These are phyloP conservation scores for Eulemur mongoz DNA, from an alignment of 2,797 vertebrate genomes.

Conservation along the genomic window DNA sequence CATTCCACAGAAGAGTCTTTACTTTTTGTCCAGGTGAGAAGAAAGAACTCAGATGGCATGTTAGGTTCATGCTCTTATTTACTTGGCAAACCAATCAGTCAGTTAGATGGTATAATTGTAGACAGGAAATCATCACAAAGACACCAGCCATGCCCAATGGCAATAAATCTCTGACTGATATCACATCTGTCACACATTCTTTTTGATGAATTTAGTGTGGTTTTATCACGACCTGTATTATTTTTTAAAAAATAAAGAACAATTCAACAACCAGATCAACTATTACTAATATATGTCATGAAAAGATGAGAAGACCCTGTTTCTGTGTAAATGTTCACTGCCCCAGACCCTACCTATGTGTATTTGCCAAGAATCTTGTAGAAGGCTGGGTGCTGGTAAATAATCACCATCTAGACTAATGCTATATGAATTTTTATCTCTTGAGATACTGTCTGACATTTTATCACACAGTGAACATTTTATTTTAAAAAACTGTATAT, in stretches of 20 bases:
- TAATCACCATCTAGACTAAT: neutral
- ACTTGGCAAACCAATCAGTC: neutral
- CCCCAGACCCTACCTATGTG: neutral
- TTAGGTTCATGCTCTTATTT: neutral
- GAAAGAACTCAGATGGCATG: neutral
- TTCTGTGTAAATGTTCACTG: neutral
- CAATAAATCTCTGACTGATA: neutral
- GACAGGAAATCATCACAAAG: neutral
- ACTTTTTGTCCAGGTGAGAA: neutral
- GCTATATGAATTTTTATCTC: neutral
- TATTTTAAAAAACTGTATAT: neutral
- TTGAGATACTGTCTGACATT: constrained; percentile 7
- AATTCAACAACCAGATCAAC: neutral
- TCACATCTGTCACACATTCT: neutral
- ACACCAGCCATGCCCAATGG: neutral
- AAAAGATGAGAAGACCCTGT: neutral
- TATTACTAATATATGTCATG: neutral
- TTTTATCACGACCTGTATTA: neutral
- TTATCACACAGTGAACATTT: neutral
- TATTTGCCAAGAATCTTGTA: neutral
- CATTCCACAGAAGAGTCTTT: neutral
- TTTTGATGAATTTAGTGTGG: neutral
- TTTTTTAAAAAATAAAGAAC: neutral
- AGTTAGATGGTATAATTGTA: neutral
- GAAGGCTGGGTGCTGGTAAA: neutral